phyloP scores from a whole-genome alignment of 2,113 vertebrate species.

The Hydrolagus affinis region DNA sequence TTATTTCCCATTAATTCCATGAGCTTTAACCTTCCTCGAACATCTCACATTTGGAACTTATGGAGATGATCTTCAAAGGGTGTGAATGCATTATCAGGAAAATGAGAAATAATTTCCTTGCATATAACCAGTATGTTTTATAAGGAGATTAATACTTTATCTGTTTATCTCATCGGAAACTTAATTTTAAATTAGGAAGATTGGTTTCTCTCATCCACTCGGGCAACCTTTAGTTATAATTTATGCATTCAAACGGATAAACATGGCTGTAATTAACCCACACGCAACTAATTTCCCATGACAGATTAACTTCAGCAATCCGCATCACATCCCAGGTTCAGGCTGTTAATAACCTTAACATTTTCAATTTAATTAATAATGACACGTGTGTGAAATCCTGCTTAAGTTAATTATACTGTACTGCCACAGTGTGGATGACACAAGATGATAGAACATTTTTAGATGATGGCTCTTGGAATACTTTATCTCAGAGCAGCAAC shows the following conservation, averaged over 20 bases:
- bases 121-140: neutral
- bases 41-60: neutral
- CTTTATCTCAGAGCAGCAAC: neutral
- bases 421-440: slow-evolving; percentile 1
- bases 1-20: too few relatives aligned
- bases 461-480: neutral
- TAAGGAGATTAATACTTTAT: neutral
- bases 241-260: slow-evolving; percentile 11
- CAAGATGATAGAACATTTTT: neutral
- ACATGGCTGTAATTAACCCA: slow-evolving; percentile 22
- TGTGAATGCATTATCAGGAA: neutral
- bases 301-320: slow-evolving; percentile 20
- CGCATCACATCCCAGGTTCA: slow-evolving; percentile 22
- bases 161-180: slow-evolving; percentile 9
- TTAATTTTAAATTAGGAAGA: slow-evolving; percentile 9
- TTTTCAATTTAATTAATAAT: slow-evolving; percentile 30
- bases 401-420: neutral
- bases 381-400: slow-evolving; percentile 22
- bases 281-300: slow-evolving; percentile 24
- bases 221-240: neutral
- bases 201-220: neutral
- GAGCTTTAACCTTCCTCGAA: too few relatives aligned
- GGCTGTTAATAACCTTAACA: slow-evolving; percentile 15
- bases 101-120: neutral
- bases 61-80: neutral